phyloP scores from a whole-genome alignment of 2,797 vertebrate species.

The Alauda arvensis region DNA sequence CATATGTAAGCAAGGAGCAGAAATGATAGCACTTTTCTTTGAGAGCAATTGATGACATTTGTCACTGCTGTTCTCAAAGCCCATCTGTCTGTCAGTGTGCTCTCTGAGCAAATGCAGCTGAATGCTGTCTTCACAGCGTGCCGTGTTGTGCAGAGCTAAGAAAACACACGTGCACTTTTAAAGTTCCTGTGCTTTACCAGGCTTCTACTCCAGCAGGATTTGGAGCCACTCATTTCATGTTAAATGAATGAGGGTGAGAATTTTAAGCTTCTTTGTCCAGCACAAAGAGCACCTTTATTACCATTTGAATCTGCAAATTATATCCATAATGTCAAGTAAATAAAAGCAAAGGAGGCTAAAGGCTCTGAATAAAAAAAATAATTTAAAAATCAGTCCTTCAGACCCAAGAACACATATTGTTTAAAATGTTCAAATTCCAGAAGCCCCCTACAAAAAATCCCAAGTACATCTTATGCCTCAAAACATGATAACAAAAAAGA shows the following conservation, averaged over 20 bases:
- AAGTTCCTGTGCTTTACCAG: neutral
- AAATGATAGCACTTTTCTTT: constrained; percentile 14
- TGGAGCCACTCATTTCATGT: neutral
- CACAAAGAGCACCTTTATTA: accelerated
- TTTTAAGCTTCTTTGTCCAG: neutral
- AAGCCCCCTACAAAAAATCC: neutral
- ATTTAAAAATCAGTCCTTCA: neutral
- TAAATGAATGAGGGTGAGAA: neutral
- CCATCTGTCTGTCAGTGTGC: constrained; percentile 33
- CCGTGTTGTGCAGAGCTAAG: neutral
- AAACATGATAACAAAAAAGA: neutral
- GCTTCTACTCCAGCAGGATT: neutral
- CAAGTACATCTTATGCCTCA: neutral
- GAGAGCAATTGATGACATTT: constrained; percentile 23
- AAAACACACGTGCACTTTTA: neutral
- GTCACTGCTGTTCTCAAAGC: constrained; percentile 10
- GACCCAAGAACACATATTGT: neutral
- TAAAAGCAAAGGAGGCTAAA: neutral
- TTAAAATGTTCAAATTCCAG: neutral
- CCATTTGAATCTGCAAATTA: neutral
- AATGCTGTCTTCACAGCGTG: neutral
- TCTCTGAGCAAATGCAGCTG: neutral
- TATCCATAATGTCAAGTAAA: neutral
- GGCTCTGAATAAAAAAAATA: no score
- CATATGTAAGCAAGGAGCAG: constrained; percentile 32